Conservation (phyloP, 2,113 vertebrate genomes). For the Solea solea region DNA sequence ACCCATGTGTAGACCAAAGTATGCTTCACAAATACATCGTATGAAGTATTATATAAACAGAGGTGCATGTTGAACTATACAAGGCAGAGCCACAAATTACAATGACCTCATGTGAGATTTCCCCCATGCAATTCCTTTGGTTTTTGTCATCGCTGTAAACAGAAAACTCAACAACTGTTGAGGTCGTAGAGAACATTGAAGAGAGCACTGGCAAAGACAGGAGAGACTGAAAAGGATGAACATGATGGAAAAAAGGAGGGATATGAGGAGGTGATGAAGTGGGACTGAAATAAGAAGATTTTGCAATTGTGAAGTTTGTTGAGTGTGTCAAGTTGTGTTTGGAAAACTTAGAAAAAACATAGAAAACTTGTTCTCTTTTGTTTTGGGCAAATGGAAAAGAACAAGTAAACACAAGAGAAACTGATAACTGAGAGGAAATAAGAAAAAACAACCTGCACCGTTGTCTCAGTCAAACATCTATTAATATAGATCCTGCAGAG, state of each 20-base stretch:
- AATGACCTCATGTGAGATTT: slow-evolving; percentile 51
- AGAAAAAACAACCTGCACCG: slow-evolving; percentile 1
- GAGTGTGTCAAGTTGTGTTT: neutral
- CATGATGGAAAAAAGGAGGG: slow-evolving; percentile 6
- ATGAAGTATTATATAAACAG: slow-evolving; percentile 7
- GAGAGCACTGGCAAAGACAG: slow-evolving; percentile 22
- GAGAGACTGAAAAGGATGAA: slow-evolving; percentile 33
- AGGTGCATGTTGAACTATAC: neutral
- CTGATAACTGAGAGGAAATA: neutral
- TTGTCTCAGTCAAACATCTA: slow-evolving; percentile 6
- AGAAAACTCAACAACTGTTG: slow-evolving; percentile 35
- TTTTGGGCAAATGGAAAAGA: neutral
- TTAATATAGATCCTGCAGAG: slow-evolving; percentile 21
- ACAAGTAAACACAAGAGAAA: neutral
- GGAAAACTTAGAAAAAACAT: no score
- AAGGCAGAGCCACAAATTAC: slow-evolving; percentile 21
- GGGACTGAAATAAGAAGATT: slow-evolving; percentile 9
- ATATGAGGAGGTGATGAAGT: slow-evolving; percentile 10
- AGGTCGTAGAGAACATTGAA: slow-evolving; percentile 16
- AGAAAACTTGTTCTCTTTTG: no score
- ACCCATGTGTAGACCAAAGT: neutral
- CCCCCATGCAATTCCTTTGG: slow-evolving; percentile 36
- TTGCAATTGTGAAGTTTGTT: slow-evolving; percentile 7
- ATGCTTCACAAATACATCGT: neutral
- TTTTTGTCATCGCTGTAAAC: slow-evolving; percentile 33